Base-by-base conservation (phyloP, 2,797 vertebrate genomes). In the Pipistrellus pygmaeus region DNA sequence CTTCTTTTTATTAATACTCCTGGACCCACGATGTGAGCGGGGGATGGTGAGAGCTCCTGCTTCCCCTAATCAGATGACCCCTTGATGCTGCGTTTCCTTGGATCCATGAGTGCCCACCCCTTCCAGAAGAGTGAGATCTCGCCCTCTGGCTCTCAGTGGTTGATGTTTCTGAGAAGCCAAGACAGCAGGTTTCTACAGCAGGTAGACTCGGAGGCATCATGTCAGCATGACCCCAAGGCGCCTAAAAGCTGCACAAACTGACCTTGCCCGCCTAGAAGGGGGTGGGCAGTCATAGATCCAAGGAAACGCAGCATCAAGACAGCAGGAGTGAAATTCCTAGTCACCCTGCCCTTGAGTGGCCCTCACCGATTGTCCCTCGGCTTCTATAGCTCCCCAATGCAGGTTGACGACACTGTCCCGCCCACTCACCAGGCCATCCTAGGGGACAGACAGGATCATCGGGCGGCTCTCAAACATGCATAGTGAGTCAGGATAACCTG, bases 351-450 rank as follows among this genome's bases (percentile, higher is more conserved):
- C 30, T 25, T 0, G 0, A 2, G 17, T 46, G 48, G 41, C 55
- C 48, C 10, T 1, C 3, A 0, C 23, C 25, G 0, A 2, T 13
- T 46, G 48, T 48, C 62, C 41, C 9, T 1, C 1, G 0, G 27
- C 30, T 14, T 51, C 32, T 48, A 48, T 20, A 60, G 64, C 44
- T 76, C 13, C 18, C 21, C 21, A 32, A 5, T 21, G 30, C 5
- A 7, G 6, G 14, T 10, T 25, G 41, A 23, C 25, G 8, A 41
- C 23, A n/a, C 30, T 53, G 81, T 6, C 68, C 77, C 35, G n/a
- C 21, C 72, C 5, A 7, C 6, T 57, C 0, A 0, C 41, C 7
- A 75, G 27, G 30, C 20, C n/a, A 5, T 17, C 51, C 41, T 25
- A 23, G 30, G 35, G 38, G 4, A 84, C 38, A 76, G 25, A 66